Evolutionary conservation across 30 jellyfish, hydroid and myxozoan genomes (phyloP).

Genomic region (Pelagia noctiluca): DNA sequence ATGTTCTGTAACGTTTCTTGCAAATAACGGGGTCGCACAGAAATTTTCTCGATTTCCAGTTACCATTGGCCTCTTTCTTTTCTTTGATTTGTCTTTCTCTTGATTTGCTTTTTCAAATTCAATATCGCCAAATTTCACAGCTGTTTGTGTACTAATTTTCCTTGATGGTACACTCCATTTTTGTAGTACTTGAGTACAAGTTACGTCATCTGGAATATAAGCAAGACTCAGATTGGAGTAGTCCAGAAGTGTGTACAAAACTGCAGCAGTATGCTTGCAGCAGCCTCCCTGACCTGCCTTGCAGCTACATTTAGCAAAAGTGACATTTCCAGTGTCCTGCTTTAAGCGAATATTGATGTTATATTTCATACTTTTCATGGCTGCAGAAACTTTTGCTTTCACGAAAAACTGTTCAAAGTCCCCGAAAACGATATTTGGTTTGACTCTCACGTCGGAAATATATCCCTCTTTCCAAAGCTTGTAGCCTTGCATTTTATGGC

Average conservation of each 20-base stretch:
- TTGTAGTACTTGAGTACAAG: constrained; percentile 15
- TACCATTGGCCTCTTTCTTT: no score
- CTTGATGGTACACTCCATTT: no score
- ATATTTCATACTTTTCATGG: background rate
- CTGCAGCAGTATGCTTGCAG: constrained; percentile 59
- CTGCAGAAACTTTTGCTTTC: constrained; percentile 46
- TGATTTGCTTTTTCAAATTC: no score
- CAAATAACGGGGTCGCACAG: no score
- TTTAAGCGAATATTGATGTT: background rate
- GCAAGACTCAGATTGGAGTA: background rate
- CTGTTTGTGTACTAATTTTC: no score
- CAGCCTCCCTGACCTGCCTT: constrained; percentile 61
- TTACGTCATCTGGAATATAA: constrained; percentile 8
- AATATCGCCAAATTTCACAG: no score
- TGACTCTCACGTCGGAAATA: no score
- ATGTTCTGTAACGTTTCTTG: no score
- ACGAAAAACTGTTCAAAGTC: background rate
- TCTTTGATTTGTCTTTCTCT: no score
- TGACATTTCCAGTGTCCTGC: background rate
- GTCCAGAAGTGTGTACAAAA: constrained; percentile 30
- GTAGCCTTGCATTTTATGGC: background rate
- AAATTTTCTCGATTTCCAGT: no score
- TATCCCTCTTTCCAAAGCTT: background rate
- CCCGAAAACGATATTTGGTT: no score
- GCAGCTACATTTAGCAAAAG: constrained; percentile 6